phyloP scores from a whole-genome alignment of 2,113 vertebrate genomes.

The Grammomys dolichurus region DNA sequence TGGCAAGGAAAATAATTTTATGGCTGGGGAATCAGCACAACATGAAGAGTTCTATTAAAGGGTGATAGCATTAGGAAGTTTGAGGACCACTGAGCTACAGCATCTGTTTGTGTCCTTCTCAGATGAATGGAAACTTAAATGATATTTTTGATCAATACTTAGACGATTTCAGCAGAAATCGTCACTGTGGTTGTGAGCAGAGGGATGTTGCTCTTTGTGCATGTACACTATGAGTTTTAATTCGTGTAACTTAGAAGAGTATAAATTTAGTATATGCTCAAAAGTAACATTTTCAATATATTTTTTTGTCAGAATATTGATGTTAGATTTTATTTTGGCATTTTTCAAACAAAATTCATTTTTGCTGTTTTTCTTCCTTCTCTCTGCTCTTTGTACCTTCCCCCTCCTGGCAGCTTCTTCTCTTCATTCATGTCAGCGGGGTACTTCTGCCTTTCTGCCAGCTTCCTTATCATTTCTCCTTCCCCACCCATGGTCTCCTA shows the following conservation, averaged over 20 bases:
- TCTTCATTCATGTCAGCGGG: not conserved
- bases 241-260: not conserved
- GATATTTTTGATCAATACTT: not conserved
- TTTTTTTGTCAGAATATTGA: not conserved
- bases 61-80: not conserved
- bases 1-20: not conserved
- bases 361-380: not conserved
- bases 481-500: not conserved
- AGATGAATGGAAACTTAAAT: not conserved
- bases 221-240: not conserved
- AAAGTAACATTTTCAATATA: not conserved
- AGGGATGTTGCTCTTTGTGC: not conserved
- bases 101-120: not conserved
- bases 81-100: not conserved
- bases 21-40: not conserved
- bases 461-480: not conserved
- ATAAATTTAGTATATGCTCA: conserved; percentile 21
- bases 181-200: not conserved
- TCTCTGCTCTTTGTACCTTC: not conserved
- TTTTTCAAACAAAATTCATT: too few relatives aligned
- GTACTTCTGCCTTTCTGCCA: not conserved
- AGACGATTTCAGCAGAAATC: not conserved
- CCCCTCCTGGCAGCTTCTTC: not conserved
- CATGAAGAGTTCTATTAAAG: too few relatives aligned
- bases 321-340: not conserved